Percentiles rank a stretch among this genome's conserved stretches.
Conservation (phyloP, 37 sponge, comb jelly and placozoan genomes). For the Ianthella basta region DNA sequence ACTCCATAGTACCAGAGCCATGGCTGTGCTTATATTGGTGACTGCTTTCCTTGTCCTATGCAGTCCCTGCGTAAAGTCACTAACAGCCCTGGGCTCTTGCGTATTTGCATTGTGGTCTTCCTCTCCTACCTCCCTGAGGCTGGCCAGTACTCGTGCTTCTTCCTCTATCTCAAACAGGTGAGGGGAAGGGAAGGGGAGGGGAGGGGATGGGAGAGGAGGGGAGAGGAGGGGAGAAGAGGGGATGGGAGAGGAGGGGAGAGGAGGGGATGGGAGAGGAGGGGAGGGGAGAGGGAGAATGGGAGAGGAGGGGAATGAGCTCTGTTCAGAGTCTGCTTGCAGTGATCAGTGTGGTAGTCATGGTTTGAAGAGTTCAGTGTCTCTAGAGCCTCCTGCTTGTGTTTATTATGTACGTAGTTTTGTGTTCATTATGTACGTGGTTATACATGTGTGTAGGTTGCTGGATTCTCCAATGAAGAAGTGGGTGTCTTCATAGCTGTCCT, state of each 20-base stretch:
- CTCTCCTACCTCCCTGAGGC: conserved; percentile 94
- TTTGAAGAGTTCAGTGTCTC: too few relatives aligned
- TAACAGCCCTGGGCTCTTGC: conserved; percentile 55
- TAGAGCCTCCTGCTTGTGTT: too few relatives aligned
- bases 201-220: too few relatives aligned
- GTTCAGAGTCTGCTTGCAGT: too few relatives aligned
- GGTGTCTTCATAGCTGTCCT: conserved; percentile 81
- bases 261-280: too few relatives aligned
- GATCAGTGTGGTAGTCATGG: too few relatives aligned
- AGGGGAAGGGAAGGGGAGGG: not conserved
- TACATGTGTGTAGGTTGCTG: conserved; percentile 47
- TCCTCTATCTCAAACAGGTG: conserved; percentile 84
- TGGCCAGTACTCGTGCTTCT: conserved; percentile 92
- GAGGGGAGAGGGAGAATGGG: too few relatives aligned
- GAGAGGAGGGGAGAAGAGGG: too few relatives aligned
- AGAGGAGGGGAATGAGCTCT: too few relatives aligned
- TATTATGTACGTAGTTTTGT: too few relatives aligned
- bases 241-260: too few relatives aligned
- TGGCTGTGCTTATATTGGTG: not conserved
- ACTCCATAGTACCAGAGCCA: too few relatives aligned
- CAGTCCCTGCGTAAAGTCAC: conserved; percentile 73
- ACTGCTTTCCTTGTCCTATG: not conserved
- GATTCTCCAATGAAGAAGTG: conserved; percentile 71
- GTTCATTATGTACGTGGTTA: not conserved
- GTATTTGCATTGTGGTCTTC: conserved; percentile 78